Evolutionary conservation across 2,113 vertebrate species (phyloP).

Genomic region (Megaceryle torquata): DNA sequence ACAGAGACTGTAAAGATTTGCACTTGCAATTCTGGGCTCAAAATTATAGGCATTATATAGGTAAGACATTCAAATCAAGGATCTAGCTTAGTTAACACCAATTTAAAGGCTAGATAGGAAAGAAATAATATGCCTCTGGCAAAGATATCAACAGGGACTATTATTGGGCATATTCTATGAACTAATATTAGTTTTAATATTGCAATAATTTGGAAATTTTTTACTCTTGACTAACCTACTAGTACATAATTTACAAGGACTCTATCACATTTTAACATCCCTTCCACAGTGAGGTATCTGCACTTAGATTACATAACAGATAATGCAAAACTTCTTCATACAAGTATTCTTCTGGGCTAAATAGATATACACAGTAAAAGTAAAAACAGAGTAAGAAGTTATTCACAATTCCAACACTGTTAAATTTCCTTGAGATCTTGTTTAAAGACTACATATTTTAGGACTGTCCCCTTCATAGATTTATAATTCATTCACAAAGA

Average conservation of each 20-base stretch:
- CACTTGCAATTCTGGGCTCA: background rate
- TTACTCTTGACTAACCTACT: background rate
- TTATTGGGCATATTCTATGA: background rate
- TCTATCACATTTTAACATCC: background rate
- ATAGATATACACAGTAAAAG: background rate
- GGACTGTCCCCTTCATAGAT: background rate
- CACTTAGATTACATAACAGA: rapidly evolving
- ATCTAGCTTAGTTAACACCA: background rate
- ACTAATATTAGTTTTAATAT: background rate
- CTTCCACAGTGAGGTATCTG: background rate
- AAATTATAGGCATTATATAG: background rate
- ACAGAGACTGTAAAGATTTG: background rate
- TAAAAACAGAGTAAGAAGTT: background rate
- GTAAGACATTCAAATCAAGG: background rate
- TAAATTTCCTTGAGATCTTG: background rate
- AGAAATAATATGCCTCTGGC: background rate
- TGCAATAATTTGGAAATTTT: background rate
- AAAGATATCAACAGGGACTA: background rate
- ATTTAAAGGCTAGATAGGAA: background rate
- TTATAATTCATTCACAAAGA: background rate
- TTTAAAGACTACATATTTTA: background rate
- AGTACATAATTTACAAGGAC: background rate
- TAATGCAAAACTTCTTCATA: background rate
- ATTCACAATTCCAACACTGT: background rate
- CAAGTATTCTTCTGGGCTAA: background rate